These are phyloP conservation scores for Cranoglanis bouderius DNA, from an alignment of 2,113 vertebrate genomes.

Conservation along the genomic window DNA sequence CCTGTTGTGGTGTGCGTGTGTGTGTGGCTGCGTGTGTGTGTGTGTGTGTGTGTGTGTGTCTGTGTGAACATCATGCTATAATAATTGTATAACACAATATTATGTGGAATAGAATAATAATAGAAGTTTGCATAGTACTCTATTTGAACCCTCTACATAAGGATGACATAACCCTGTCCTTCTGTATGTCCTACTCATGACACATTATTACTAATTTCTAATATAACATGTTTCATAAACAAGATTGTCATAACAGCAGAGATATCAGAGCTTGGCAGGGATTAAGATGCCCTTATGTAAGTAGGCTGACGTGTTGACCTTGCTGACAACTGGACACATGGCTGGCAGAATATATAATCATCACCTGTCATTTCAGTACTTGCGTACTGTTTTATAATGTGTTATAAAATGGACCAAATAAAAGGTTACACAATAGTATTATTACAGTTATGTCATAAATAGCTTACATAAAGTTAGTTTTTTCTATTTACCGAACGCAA, in stretches of 20 bases:
- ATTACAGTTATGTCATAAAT: not conserved
- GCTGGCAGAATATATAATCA: not conserved
- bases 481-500: not conserved
- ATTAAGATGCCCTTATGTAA: not conserved
- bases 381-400: no score
- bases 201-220: not conserved
- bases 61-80: not conserved
- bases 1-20: not conserved
- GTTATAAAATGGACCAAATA: not conserved
- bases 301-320: not conserved
- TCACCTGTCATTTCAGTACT: not conserved
- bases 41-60: not conserved
- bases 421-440: not conserved
- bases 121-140: not conserved
- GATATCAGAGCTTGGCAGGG: not conserved
- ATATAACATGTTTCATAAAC: not conserved
- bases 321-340: not conserved
- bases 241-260: not conserved
- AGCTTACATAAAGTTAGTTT: not conserved
- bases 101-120: not conserved
- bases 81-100: not conserved
- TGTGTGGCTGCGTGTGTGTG: not conserved
- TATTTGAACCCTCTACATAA: not conserved
- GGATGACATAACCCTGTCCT: constrained; percentile 2
- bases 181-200: not conserved